phyloP scores from a whole-genome alignment of 2,113 vertebrate species.

The Pitta sordida region DNA sequence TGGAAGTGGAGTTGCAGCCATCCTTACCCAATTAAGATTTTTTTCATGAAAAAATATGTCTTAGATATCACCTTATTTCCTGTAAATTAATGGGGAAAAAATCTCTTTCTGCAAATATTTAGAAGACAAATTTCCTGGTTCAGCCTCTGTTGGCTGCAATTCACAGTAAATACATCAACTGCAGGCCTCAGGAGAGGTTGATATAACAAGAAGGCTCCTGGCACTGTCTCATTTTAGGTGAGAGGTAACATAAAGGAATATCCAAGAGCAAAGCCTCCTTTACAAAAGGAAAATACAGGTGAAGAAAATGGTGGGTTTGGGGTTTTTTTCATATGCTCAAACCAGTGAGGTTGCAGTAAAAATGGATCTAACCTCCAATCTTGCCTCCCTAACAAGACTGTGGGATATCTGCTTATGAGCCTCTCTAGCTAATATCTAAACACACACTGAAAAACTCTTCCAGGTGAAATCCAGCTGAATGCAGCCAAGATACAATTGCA shows the following conservation, averaged over 20 bases:
- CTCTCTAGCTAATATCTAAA: background rate
- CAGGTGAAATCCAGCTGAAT: background rate
- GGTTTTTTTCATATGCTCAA: background rate
- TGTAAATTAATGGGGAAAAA: background rate
- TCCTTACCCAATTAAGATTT: background rate
- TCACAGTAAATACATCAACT: background rate
- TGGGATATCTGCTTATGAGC: background rate
- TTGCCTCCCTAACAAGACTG: background rate
- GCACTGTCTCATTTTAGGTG: background rate
- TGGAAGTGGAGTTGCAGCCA: background rate
- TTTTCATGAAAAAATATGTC: background rate
- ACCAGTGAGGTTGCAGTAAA: background rate
- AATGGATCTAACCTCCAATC: background rate
- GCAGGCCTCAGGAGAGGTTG: background rate
- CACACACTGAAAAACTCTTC: background rate
- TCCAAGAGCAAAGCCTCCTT: background rate
- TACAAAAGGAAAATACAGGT: background rate
- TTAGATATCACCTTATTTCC: background rate
- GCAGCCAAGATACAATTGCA: background rate
- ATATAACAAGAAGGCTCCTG: background rate
- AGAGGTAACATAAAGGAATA: background rate
- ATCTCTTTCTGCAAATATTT: background rate
- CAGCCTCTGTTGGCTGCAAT: background rate
- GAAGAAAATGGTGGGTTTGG: background rate
- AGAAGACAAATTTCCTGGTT: background rate